Evolutionary conservation across 1,140 invertebrate genomes (phyloP), one percentile per base, ranked within the genome.

Genomic region (Danaus melanippus): DNA sequence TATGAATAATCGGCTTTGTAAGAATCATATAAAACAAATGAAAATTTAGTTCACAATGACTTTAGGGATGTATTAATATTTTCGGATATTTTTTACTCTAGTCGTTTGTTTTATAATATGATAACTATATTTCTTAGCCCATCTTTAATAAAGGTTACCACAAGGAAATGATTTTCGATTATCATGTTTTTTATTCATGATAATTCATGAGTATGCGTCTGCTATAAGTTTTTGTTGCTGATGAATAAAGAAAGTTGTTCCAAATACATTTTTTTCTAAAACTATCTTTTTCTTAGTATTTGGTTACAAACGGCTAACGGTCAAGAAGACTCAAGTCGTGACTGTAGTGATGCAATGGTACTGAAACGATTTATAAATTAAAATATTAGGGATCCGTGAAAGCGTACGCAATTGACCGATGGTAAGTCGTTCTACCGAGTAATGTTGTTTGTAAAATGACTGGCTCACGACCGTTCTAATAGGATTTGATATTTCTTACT

Each of bases 361-460:
- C 50, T 49, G 47, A 50, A 54, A 50, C 12, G 53, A 44, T 17
- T 50, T 40, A 32, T 56, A 50, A 56, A 56, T 56, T 56, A 50
- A 56, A 56, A 50, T 56, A 56, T 56, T 50, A 56, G 54, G 48
- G 41, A 48, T 15, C 42, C 48, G 47, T 44, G 54, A 50, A 56
- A 56, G 54, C 54, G 47, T 46, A 41, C 42, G 42, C 17, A 56
- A 10, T 56, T 39, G 21, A 32, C 21, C 9, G 46, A 49, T 47
- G 46, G 42, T 50, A 56, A 56, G 54, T 56, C 44, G 48, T 50
- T 50, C 46, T 46, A 46, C 47, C 48, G 50, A 56, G 50, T 56
- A 48, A 50, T 50, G 50, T 48, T 56, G 42, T 56, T 56, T 56
- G 46, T 50, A 45, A 50, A 56, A 56, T 56, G 48, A 43, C 9